Conservation (phyloP, 1,140 invertebrate species). For the Bicyclus anynana region DNA sequence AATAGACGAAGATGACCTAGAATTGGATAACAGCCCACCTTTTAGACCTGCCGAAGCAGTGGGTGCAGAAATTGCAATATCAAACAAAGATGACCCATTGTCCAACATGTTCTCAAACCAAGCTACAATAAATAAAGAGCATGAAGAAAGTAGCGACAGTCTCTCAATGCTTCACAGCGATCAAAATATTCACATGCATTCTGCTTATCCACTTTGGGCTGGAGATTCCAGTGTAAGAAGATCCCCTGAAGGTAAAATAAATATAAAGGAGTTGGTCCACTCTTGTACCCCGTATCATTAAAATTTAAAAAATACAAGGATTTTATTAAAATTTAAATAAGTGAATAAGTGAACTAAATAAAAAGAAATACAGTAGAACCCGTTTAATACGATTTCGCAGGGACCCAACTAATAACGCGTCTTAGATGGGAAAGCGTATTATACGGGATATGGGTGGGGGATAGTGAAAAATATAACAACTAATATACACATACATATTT, state of each 20-base stretch:
- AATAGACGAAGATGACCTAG: slow-evolving; percentile 91
- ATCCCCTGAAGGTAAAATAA: slow-evolving; percentile 28
- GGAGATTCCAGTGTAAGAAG: slow-evolving; percentile 64
- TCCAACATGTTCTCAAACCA: slow-evolving; percentile 21
- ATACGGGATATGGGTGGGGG: too few species aligned
- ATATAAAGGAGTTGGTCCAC: too few species aligned
- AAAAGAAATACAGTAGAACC: too few species aligned
- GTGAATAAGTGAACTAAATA: too few species aligned
- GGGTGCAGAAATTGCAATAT: slow-evolving; percentile 6
- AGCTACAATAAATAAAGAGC: slow-evolving; percentile 21
- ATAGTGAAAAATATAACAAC: too few species aligned
- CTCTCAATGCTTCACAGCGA: slow-evolving; percentile 18
- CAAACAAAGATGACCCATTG: slow-evolving; percentile 7
- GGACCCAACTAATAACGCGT: too few species aligned
- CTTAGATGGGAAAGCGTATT: too few species aligned
- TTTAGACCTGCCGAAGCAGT: slow-evolving; percentile 6
- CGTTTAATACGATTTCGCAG: too few species aligned
- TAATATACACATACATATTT: too few species aligned
- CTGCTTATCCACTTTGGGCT: slow-evolving; percentile 59
- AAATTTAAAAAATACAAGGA: too few species aligned
- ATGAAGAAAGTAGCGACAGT: slow-evolving; percentile 23
- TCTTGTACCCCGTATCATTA: too few species aligned
- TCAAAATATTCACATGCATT: slow-evolving; percentile 27
- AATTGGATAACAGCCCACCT: slow-evolving; percentile 76
- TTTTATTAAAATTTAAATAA: too few species aligned